Evolutionary conservation across 2,113 vertebrate species (phyloP), one percentile per base, ranked within the genome.

Genomic region (Todiramphus saurophagus): DNA sequence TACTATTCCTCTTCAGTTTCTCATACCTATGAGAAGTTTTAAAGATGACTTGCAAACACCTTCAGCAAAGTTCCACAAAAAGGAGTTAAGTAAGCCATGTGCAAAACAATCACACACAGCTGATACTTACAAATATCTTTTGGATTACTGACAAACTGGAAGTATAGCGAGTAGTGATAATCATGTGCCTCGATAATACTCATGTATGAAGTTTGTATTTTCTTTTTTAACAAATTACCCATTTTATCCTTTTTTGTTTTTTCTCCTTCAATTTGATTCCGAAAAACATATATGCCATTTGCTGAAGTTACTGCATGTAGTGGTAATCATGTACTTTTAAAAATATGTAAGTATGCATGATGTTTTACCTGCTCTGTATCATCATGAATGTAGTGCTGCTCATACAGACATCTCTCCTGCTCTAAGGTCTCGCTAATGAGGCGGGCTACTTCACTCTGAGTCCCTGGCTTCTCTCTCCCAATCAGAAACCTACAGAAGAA

Each of bases 401-500:
- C 99, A 28, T 98, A 98, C 33, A 98, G 97, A 76, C 98, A 98
- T 86, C 98, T 98, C 95, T 99, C 99, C 90, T 99, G 99, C 96
- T 99, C 99, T 27, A 99, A 97, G 12, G 99, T 99, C 97, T 99
- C 99, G 20, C 98, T 99, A 89, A 99, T 99, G 80, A 99, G 98
- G 28, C 99, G 98, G 7, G 99, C 99, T 63, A 99, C 99, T 96
- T 99, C 99, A 67, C 99, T 99, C 90, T 99, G 99, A 28, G 98
- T 98, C 63, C 99, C 99, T 1, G 99, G 99, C 96, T 98, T 99
- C 96, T 99, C 99, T 83, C 99, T 98, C 67, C 99, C 99, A 98
- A 99, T 99, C 89, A 98, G 97, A 97, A 99, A 99, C 73, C 99
- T 99, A 95, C 37, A 94, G 20, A 72, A 70, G 39, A 78, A 85